phyloP scores from a whole-genome alignment of 2,888 invertebrate genomes.

The Drosophila lacicola region DNA sequence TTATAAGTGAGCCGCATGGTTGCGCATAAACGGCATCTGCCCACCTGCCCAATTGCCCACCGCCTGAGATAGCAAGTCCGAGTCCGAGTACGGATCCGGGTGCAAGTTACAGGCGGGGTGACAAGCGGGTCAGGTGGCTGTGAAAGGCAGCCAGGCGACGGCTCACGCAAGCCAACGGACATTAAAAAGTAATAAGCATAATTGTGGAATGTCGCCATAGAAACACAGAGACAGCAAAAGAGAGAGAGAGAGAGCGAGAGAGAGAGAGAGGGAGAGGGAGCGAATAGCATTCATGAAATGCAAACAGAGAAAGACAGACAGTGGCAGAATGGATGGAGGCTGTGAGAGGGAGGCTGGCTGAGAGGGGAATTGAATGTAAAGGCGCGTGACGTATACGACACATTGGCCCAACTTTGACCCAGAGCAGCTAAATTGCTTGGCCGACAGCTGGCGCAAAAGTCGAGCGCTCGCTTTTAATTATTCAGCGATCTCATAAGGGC shows the following conservation, averaged over 20 bases:
- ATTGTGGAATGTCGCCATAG: conserved; percentile 64
- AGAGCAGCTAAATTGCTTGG: conserved; percentile 69
- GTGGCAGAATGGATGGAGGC: neutral
- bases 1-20: conserved; percentile 61
- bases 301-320: neutral
- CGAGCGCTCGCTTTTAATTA: conserved; percentile 69
- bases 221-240: neutral
- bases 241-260: neutral
- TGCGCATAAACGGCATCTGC: conserved; percentile 45
- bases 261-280: neutral
- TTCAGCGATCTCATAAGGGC: conserved; percentile 60
- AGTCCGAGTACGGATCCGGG: conserved; percentile 1
- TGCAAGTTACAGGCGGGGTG: conserved; percentile 1
- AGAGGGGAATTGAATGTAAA: conserved; percentile 5
- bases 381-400: conserved; percentile 52
- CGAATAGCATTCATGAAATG: no score
- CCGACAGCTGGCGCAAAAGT: conserved; percentile 73
- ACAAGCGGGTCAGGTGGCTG: conserved; percentile 3
- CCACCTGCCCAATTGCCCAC: neutral
- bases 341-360: neutral
- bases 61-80: conserved; percentile 9
- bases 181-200: conserved; percentile 78
- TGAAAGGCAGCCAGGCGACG: conserved; percentile 29
- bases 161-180: conserved; percentile 49
- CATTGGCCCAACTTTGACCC: conserved; percentile 74